Conservation (phyloP, 2,113 vertebrate species). For the Platysternon megacephalum region DNA sequence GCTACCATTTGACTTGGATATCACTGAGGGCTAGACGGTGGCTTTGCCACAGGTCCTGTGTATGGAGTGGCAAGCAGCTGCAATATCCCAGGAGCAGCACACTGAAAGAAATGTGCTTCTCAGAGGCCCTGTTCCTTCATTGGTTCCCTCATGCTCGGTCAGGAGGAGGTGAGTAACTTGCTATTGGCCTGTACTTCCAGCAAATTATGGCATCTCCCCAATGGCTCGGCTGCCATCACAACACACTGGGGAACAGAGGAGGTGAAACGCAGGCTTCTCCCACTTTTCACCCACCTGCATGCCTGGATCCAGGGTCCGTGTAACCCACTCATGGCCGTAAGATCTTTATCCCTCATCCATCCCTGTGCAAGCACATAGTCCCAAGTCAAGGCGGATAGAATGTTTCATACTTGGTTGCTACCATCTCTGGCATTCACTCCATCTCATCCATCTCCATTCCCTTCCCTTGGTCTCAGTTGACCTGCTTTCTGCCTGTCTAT, state of each 20-base stretch:
- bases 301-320: rapidly evolving
- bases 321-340: not conserved
- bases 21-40: not conserved
- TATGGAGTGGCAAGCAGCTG: not conserved
- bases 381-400: not conserved
- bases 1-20: not conserved
- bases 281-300: not conserved
- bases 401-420: not conserved
- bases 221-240: not conserved
- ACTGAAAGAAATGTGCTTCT: not conserved
- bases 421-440: rapidly evolving
- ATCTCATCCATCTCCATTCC: not conserved
- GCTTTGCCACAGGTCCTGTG: rapidly evolving
- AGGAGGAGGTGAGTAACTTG: not conserved
- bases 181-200: not conserved
- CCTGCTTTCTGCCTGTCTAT: not conserved
- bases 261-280: not conserved
- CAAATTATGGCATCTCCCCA: not conserved
- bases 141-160: not conserved
- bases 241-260: not conserved
- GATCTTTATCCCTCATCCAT: not conserved
- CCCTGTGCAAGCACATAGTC: rapidly evolving
- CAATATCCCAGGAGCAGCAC: not conserved
- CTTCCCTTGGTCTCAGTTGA: not conserved
- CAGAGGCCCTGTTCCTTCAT: not conserved